Base-by-base conservation (phyloP, 2,888 invertebrate species). In the Clostera curtula region DNA sequence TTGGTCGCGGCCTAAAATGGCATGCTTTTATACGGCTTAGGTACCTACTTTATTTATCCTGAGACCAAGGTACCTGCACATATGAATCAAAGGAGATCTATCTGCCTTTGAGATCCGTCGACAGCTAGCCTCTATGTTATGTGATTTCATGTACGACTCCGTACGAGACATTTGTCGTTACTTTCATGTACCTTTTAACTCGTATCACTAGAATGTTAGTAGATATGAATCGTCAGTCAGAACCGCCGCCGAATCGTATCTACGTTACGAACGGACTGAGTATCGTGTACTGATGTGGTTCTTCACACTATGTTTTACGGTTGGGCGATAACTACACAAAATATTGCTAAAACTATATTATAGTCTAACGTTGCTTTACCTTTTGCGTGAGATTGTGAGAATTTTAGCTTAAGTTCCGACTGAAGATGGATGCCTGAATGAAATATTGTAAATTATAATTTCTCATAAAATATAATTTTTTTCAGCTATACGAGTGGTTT, bases 391-490 rank as follows among this genome's bases (percentile, higher is more conserved):
- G 83, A 83, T 82, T 85, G 83, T 83, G 80, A 82, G 76, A 72
- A 73, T 80, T 83, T 82, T 85, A 84, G 84, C 84, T 83, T 85
- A 85, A 85, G 85, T 84, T 83, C 75, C 82, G 85, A 80, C 80
- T 83, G 85, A 82, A 72, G 85, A 85, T 73, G 85, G 79, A 83
- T 85, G 85, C 75, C 74, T 83, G 84, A 75, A 80, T 82, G 80
- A 80, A 84, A 85, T 85, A 85, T 84, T 85, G 85, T 85, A 85
- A 84, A 85, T 85, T 85, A 85, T 85, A 80, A 85, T 85, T 85
- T 85, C 84, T 84, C 85, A 85, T 84, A 85, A 85, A 84, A 85
- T 85, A 85, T 83, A 84, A 84, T 84, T 85, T 85, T 85, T 85
- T 85, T 85, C 85, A 85, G 84, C 85, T 84, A 82, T 34, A 61